These are phyloP conservation scores for Drosophila emarginata DNA, from an alignment of 2,888 invertebrate genomes.

Conservation along the genomic window DNA sequence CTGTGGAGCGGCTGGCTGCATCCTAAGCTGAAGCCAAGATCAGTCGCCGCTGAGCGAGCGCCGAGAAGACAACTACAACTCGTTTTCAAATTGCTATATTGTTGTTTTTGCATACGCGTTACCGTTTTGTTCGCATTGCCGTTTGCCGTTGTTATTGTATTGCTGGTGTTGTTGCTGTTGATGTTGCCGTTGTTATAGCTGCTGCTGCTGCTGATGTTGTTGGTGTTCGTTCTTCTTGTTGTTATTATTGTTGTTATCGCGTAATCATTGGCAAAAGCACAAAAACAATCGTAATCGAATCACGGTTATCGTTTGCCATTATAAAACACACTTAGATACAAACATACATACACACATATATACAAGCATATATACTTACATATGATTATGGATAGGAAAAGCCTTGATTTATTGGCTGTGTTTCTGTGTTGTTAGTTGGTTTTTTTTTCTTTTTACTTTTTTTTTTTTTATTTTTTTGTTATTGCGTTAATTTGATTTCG, in stretches of 20 bases:
- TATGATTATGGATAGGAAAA: conserved; percentile 6
- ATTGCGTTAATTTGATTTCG: conserved; percentile 1
- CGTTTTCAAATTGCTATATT: conserved; percentile 15
- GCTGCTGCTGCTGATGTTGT: neutral
- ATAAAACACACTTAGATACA: neutral
- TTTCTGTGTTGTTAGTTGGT: conserved; percentile 7
- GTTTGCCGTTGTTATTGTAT: neutral
- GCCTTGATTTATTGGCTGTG: conserved; percentile 5
- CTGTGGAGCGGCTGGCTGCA: conserved; percentile 51
- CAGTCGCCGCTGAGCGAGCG: conserved; percentile 76
- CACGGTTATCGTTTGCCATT: conserved; percentile 3
- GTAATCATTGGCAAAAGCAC: conserved; percentile 3
- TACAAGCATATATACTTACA: neutral
- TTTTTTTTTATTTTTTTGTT: neutral
- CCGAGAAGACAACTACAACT: conserved; percentile 67
- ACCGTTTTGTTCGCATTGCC: conserved; percentile 2
- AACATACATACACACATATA: neutral
- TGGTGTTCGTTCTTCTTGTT: neutral
- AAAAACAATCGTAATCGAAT: conserved; percentile 9
- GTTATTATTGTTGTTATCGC: conserved; percentile 7
- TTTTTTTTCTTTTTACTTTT: neutral
- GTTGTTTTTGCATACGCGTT: conserved; percentile 15
- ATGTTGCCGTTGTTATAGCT: neutral
- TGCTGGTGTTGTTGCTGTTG: neutral
- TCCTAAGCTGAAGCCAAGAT: conserved; percentile 49